Conservation (phyloP, 2,113 vertebrate genomes). For the Mobula hypostoma region DNA sequence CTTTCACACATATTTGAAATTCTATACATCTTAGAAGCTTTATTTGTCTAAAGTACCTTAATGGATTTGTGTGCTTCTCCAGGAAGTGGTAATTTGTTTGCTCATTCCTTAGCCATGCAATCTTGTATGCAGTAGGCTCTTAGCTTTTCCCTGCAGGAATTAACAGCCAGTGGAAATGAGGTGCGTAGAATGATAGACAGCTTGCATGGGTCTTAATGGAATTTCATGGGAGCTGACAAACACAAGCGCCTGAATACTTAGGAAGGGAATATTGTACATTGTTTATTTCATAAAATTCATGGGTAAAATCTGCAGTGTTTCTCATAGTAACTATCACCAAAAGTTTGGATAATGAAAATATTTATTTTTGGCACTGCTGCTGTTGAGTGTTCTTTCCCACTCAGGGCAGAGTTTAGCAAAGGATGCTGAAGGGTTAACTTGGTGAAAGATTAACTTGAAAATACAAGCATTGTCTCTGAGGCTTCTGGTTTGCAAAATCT, state of each 20-base stretch:
- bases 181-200: neutral
- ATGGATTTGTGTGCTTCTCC: neutral
- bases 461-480: neutral
- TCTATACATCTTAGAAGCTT: neutral
- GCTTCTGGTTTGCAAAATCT: constrained; percentile 7
- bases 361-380: neutral
- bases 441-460: constrained; percentile 12
- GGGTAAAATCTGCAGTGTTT: neutral
- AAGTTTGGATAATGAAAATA: neutral
- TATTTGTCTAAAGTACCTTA: neutral
- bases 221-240: neutral
- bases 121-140: neutral
- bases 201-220: neutral
- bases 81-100: neutral
- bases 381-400: neutral
- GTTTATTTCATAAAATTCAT: neutral
- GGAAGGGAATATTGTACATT: neutral
- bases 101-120: neutral
- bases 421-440: neutral
- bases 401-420: neutral
- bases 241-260: too few relatives aligned
- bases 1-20: neutral
- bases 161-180: neutral
- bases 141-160: neutral
- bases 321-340: neutral